A percentile compares a stretch with the other conserved stretches of the same genome.
These are phyloP conservation scores for Eueides isabella DNA, from an alignment of 1,140 invertebrate genomes.

Conservation along the genomic window DNA sequence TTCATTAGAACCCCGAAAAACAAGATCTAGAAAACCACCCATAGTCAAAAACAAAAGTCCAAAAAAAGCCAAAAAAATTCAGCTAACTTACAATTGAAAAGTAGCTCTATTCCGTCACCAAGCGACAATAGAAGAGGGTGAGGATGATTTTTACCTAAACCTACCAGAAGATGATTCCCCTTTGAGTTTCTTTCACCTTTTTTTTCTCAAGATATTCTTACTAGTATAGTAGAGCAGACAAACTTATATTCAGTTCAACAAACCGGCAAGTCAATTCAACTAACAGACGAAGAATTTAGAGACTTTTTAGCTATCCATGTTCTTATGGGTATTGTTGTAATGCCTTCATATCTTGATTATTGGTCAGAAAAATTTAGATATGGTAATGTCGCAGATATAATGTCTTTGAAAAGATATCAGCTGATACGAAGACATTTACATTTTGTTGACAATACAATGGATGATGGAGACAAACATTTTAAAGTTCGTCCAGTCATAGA, in stretches of 20 bases:
- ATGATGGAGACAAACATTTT: conserved; percentile 31
- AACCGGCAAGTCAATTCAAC: conserved; percentile 29
- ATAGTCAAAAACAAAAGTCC: conserved; percentile 28
- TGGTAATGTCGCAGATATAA: conserved; percentile 32
- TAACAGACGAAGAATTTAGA: conserved; percentile 32
- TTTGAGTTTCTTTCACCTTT: conserved; percentile 9
- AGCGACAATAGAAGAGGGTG: conserved; percentile 33
- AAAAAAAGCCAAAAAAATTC: conserved; percentile 27
- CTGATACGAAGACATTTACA: conserved; percentile 24
- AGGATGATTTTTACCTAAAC: conserved; percentile 1
- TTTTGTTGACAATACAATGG: conserved; percentile 28
- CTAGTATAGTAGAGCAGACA: conserved; percentile 36
- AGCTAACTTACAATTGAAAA: conserved; percentile 38
- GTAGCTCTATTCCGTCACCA: conserved; percentile 34
- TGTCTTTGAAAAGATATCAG: conserved; percentile 37
- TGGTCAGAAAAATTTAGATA: conserved; percentile 37
- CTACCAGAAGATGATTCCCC: conserved; percentile 35
- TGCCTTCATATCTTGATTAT: conserved; percentile 37
- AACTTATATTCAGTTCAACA: conserved; percentile 41
- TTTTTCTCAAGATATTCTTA: conserved; percentile 38
- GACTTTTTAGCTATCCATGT: conserved; percentile 34
- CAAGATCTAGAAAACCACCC: conserved; percentile 35
- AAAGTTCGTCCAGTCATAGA: conserved; percentile 28
- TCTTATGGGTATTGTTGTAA: conserved; percentile 34
- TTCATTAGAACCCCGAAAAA: conserved; percentile 35